phyloP scores from a whole-genome alignment of 1,140 invertebrate species.

The Drosophila novamexicana region DNA sequence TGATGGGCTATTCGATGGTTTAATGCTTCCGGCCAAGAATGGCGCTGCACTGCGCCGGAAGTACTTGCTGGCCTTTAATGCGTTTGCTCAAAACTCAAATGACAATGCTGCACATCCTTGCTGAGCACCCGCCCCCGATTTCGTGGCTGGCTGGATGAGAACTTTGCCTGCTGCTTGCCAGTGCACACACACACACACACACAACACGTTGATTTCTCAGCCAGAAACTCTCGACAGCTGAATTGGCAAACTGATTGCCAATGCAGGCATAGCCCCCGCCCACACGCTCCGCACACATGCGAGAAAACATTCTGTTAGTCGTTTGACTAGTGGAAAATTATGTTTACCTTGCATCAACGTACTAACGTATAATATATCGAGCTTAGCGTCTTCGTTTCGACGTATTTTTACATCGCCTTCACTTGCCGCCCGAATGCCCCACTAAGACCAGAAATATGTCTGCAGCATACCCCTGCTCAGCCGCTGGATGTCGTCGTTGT shows the following conservation, averaged over 20 bases:
- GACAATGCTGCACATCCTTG: constrained; percentile 36
- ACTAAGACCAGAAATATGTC: background rate
- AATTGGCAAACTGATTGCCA: constrained; percentile 39
- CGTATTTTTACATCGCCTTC: constrained; percentile 28
- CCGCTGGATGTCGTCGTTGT: background rate
- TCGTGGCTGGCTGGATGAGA: constrained; percentile 8
- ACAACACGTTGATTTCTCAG: constrained; percentile 35
- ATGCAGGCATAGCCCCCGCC: constrained; percentile 12
- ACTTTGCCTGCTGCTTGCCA: constrained; percentile 19
- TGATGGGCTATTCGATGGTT: constrained; percentile 30
- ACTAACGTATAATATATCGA: constrained; percentile 53
- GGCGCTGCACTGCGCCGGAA: constrained; percentile 48
- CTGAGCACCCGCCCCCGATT: constrained; percentile 11
- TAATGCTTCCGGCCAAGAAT: constrained; percentile 64
- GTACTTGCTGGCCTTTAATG: constrained; percentile 69
- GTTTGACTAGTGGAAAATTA: constrained; percentile 64
- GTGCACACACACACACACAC: background rate
- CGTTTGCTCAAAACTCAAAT: constrained; percentile 62
- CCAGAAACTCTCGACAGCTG: constrained; percentile 28
- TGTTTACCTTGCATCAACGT: constrained; percentile 65
- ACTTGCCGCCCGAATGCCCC: constrained; percentile 26
- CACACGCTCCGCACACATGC: constrained; percentile 10
- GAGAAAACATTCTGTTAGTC: constrained; percentile 17
- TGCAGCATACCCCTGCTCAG: no score
- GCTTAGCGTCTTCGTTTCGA: constrained; percentile 35